Base-by-base conservation (phyloP, 2,113 vertebrate genomes). In the Urocolius indicus region DNA sequence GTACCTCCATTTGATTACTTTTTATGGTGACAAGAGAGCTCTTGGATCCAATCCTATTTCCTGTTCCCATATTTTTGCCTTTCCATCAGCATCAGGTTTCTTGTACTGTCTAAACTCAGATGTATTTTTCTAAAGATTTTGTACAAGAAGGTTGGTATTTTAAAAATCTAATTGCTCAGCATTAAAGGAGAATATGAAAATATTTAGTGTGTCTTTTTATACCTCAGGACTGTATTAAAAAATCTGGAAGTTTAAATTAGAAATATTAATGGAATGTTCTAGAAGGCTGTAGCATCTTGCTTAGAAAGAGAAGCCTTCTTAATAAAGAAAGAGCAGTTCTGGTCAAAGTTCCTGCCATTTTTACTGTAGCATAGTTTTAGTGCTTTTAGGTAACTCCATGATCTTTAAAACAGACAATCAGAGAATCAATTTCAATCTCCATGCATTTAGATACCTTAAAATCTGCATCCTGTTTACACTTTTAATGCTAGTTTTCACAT, bases 1-100 rank as follows among this genome's bases (percentile, higher is more conserved):
- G 41, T 94, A 45, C 74, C 83, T 80, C 78, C 38, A 85, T 18
- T 88, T 80, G 49, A 68, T 93, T 89, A 65, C 65, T 82, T 89
- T 71, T 93, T 89, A 54, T 48, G 78, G 90, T 90, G 86, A 71
- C 59, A 80, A 32, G 75, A 58, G 62, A 59, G 20, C 55, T 95
- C 58, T 94, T 94, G 81, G 66, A 66, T 73, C 19, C 77, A 34
- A 0, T 62, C 59, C 66, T 91, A 14, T 36, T 87, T 94, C 26
- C 78, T 85, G 22, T 87, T 91, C 55, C n/a, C 29, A 18, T 95
- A 69, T 84, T 55, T 46, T 38, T 94, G 49, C 38, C 55, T 85
- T 93, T 89, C 38, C 18, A 15, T 83, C 59, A 91, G 26, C 20
- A 19, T 66, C 34, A 69, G 13, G 43, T 94, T 81, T 93, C 77